Evolutionary conservation across 2,888 invertebrate species (phyloP), one percentile per base, ranked within the genome.

Genomic region (Phengaris alcon): DNA sequence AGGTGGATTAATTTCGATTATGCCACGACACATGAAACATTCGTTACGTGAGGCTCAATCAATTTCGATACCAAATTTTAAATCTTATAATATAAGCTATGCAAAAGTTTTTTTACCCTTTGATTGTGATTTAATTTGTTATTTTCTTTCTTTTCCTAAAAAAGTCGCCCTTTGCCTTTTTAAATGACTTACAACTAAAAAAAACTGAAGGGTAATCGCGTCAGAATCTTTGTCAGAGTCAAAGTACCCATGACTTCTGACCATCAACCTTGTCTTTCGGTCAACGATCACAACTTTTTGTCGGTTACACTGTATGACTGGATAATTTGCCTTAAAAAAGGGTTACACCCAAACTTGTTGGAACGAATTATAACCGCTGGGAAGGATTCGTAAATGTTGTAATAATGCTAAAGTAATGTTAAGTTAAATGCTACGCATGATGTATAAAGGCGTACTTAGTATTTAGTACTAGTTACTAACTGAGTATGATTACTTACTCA

Each of bases 261-360:
- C 86, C 86, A 81, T 12, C 87, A 90, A 89, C 91, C 91, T 93
- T 92, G 89, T 82, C 84, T 86, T 88, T 86, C 83, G 85, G 86
- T 89, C 86, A 86, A 84, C 86, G 86, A 78, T 81, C 82, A 82
- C 85, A 88, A 90, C 87, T 87, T 90, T 90, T 90, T 90, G 86
- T 85, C 81, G 80, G 82, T 83, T 64, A 64, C 57, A 8, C 57
- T 22, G 69, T 70, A 75, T 55, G 69, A 68, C 68, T 52, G 13
- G 57, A 46, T 15, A 59, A 74, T 55, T 55, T 13, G 46, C 46
- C 52, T 55, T 55, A 72, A 35, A 68, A 68, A 6, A 35, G 46
- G 46, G 35, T 64, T 70, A 70, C 15, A 22, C 51, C 22, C 52
- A 72, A 72, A 72, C 54, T 35, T 52, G 54, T 35, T 35, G 72